Evolutionary conservation across 2,888 invertebrate species (phyloP), one percentile per base, ranked within the genome.

Genomic region (Dolomedes plantarius): DNA sequence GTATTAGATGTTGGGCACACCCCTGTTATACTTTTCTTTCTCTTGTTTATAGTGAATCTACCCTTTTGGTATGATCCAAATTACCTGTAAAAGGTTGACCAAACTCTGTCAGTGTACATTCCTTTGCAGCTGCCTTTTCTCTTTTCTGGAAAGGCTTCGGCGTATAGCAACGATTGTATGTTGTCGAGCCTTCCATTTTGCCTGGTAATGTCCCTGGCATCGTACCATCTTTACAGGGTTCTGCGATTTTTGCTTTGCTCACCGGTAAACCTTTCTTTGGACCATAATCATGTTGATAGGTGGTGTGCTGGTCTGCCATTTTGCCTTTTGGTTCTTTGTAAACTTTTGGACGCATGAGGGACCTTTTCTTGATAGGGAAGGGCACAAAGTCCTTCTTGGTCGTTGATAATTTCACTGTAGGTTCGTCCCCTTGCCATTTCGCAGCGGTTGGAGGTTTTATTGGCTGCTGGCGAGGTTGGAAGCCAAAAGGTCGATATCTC

Each of bases 161-260:
- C n/a, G 39, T 23, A n/a, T 73, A 85, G 31, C 56, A 73, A 19
- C n/a, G 77, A 2, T 67, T 71, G 65, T 85, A 85, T 1, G 77
- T 85, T 11, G 83, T 77, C 11, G n/a, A 27, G 19, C 56, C 67
- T 32, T 72, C 77, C 6, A 85, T 65, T 29, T 68, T 77, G 0
- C 77, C 83, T 6, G 77, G 73, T 16, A 28, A 13, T 0, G 82
- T 72, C 28, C 76, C 82, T 9, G 82, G 82, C 83, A 85, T 85
- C 0, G 31, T 72, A 2, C 71, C 77, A 39, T 72, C 77, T 32
- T 73, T 77, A 16, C 29, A 1, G 11, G 67, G 23, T 19, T 76
- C 71, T 7, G 39, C 27, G 0, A n/a, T 28, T 31, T 73, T 73
- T 11, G 41, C n/a, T 13, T 29, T 39, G 23, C 16, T 46, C 36